A percentile compares a stretch with the other conserved stretches of the same genome.
Conservation (phyloP, 2,113 vertebrate genomes). For the Pyxicephalus adspersus region DNA sequence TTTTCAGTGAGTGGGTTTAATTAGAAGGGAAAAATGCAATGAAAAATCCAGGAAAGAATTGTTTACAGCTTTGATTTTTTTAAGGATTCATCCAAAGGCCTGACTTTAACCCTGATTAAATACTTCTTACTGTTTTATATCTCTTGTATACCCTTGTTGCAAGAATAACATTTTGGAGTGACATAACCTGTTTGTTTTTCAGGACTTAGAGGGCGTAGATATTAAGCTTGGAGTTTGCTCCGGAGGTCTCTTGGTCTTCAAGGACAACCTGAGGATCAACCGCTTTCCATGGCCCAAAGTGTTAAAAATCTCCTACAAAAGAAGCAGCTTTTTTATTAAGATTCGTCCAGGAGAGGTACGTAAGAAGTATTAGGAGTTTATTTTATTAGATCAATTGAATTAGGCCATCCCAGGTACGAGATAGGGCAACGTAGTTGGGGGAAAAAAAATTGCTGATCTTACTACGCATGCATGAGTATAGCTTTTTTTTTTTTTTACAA, state of each 20-base stretch:
- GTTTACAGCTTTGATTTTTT: no score
- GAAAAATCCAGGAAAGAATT: no score
- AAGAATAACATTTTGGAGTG: background rate
- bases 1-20: no score
- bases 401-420: no score
- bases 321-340: slow-evolving; percentile 97
- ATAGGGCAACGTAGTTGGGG: no score
- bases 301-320: slow-evolving; percentile 96
- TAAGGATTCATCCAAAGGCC: no score
- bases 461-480: background rate
- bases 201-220: slow-evolving; percentile 96
- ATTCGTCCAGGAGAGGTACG: slow-evolving; percentile 92
- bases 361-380: background rate
- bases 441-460: no score
- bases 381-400: no score
- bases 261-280: slow-evolving; percentile 97
- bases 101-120: no score
- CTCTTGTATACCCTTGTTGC: background rate
- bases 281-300: slow-evolving; percentile 98
- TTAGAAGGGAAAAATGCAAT: no score
- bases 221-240: slow-evolving; percentile 96
- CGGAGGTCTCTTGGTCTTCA: slow-evolving; percentile 95
- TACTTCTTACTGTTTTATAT: background rate
- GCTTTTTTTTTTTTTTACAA: background rate
- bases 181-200: slow-evolving; percentile 35